Base-by-base conservation (phyloP, 30 jellyfish, hydroid and myxozoan genomes). In the Hydra vulgaris region DNA sequence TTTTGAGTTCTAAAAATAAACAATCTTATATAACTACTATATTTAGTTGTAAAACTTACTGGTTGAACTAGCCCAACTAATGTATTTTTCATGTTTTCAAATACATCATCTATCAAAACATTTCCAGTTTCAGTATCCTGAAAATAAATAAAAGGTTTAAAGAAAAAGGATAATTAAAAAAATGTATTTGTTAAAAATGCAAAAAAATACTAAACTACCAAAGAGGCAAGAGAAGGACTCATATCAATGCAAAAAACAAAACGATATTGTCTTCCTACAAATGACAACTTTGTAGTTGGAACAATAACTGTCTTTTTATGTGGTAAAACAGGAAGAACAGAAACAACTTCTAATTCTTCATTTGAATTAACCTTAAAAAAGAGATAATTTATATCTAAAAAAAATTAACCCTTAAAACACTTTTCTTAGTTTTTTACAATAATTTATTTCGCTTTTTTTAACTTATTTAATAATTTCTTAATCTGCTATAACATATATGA, bases 81-180 rank as follows among this genome's bases (percentile, higher is more conserved):
- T 71, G 97, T 85, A 75, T 94, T 94, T 83, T 79, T 87, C 87
- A 94, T 81, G 53, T 81, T 82, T 17, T 81, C 94, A 73, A 86
- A 94, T 26, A 94, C 74, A 61, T 94, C 99, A 78, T 94, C 99
- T 5, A 85, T 23, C 54, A 94, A 69, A 23, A 86, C 96, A 74
- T 88, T 81, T 19, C 99, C 99, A 67, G 88, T 94, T 71, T 88
- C 96, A 23, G 79, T 94, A 82, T 94, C 96, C 99, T 94, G 83
- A 18, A 83, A 76, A 20, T 20, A n/a, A 74, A n/a, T n/a, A 56
- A 56, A 56, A 56, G 17, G n/a, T 56, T 56, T 56, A 56, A 17
- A 56, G 71, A 17, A 56, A 56, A 15, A 56, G 71, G 17, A 15
- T 3, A 23, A 68, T n/a, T 3, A 23, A 68, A 3, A 68, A n/a